Evolutionary conservation across 1,140 invertebrate species (phyloP).

Genomic region (Drosophila mayri): DNA sequence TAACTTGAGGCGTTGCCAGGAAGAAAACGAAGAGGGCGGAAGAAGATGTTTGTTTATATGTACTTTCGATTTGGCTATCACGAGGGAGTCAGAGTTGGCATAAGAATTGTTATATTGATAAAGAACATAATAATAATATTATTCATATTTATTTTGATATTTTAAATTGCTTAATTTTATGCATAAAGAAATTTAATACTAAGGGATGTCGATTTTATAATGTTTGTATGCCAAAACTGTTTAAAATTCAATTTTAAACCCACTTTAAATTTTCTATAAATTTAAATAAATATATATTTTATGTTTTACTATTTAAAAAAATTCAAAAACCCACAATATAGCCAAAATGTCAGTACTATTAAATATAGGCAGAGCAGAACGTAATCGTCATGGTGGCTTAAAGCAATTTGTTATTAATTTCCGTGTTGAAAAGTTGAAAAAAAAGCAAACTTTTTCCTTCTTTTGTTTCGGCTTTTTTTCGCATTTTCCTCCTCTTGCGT

Average conservation of each 20-base stretch:
- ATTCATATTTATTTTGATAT: background rate
- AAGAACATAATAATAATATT: no score
- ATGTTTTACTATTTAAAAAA: background rate
- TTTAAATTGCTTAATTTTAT: background rate
- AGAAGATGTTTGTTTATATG: conserved; percentile 10
- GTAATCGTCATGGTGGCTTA: conserved; percentile 75
- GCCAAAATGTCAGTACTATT: background rate
- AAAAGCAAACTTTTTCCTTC: conserved; percentile 60
- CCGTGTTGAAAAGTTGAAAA: conserved; percentile 76
- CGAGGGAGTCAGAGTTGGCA: background rate
- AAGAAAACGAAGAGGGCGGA: background rate
- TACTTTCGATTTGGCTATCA: background rate
- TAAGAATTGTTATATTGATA: background rate
- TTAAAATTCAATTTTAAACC: background rate
- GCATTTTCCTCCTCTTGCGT: background rate
- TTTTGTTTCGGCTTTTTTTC: conserved; percentile 37
- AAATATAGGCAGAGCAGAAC: conserved; percentile 28
- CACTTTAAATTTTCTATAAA: accelerated
- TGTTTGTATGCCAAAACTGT: background rate
- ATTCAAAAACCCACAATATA: background rate
- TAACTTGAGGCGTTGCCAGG: conserved; percentile 30
- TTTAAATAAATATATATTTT: background rate
- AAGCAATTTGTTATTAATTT: conserved; percentile 84
- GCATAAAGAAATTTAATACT: background rate
- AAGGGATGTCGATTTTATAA: background rate